Percentiles rank a stretch among this genome's conserved stretches.
Evolutionary conservation across 64 coral and sea anemone species (phyloP).

Genomic region (Porites lutea): DNA sequence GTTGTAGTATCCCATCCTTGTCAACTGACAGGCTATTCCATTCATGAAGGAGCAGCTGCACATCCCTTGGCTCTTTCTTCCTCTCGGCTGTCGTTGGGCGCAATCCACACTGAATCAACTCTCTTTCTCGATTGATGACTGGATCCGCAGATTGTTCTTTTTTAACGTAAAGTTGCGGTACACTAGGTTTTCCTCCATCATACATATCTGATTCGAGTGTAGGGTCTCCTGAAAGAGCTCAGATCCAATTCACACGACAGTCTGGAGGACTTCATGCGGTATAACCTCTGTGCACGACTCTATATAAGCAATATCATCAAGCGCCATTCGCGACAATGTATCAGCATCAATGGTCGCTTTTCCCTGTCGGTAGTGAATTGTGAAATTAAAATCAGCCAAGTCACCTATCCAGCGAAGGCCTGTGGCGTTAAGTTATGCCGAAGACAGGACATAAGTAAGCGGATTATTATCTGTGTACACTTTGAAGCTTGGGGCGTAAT

Average conservation of each 20-base stretch:
- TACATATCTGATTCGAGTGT: not conserved
- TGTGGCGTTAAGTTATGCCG: constrained; percentile 40
- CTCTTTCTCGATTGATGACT: not conserved
- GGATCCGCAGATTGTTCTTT: not conserved
- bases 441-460: constrained; percentile 36
- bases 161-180: not conserved
- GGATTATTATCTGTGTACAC: constrained; percentile 59
- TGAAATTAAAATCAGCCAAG: constrained; percentile 57
- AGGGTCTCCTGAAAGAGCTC: constrained; percentile 2
- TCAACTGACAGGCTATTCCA: constrained; percentile 36
- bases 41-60: constrained; percentile 29
- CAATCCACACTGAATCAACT: constrained; percentile 9
- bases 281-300: constrained; percentile 16
- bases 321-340: constrained; percentile 13
- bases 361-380: constrained; percentile 22
- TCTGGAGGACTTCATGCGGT: constrained; percentile 21
- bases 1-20: constrained; percentile 28
- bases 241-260: constrained; percentile 12
- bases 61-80: not conserved
- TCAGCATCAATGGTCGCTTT: constrained; percentile 18
- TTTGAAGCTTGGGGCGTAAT: constrained; percentile 51
- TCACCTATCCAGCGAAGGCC: constrained; percentile 35
- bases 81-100: not conserved
- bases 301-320: not conserved
- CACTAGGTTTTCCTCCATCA: not conserved